Evolutionary conservation across 2,888 invertebrate genomes (phyloP), one percentile per base, ranked within the genome.

Genomic region (Patella pellucida): DNA sequence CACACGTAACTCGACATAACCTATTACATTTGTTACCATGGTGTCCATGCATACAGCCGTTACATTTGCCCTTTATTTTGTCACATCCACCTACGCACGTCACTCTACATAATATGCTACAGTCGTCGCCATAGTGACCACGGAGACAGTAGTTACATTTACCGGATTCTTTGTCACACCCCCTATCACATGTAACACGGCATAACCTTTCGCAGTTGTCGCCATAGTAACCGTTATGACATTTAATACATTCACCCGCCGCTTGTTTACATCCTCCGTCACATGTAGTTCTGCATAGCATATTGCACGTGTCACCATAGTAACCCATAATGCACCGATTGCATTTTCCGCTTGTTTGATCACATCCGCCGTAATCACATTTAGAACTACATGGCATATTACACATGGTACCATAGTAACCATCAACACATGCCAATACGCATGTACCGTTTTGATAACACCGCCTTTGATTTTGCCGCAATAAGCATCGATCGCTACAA

Each of bases 41-140:
- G 41, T 41, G 41, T 41, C 41, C 41, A 9, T 41, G 41, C 41
- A 41, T 41, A 41, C 41, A 41, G 15, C 79, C 14, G 23, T 71
- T 68, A 78, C 84, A 84, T 27, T 73, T 70, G 5, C 84, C 84
- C 12, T 72, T 68, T n/a, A 27, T 50, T 75, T 80, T 73, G 52
- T 79, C 62, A 77, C 84, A 84, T 51, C 16, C 12, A 14, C 4
- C 12, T 4, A 41, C 11, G n/a, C 51, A 31, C 31, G 14, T n/a
- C 19, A 4, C 15, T 23, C 23, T 62, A 62, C 62, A 62, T 15
- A 23, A 23, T 23, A 23, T 62, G 9, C 23, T 19, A 62, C 62
- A 62, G 19, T 19, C 11, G 23, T 19, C 14, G 23, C 62, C 62
- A 62, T 62, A 62, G 19, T 23, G 23, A 23, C 62, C 62, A 23